These are phyloP conservation scores for Archips xylosteana DNA, from an alignment of 2,888 invertebrate genomes.

Conservation along the genomic window DNA sequence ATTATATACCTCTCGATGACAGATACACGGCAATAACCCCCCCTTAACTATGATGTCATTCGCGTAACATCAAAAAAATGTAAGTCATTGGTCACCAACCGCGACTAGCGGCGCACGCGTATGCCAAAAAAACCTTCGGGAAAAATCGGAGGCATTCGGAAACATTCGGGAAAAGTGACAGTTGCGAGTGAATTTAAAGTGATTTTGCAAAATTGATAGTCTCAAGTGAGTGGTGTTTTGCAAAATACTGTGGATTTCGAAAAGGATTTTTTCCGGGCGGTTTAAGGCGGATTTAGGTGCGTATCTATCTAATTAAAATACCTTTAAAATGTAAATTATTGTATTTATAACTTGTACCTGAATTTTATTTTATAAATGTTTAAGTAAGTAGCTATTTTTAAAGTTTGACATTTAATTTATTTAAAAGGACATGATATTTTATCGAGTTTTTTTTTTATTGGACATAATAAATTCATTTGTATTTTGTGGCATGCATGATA, in stretches of 20 bases:
- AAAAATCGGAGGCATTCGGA: constrained; percentile 1
- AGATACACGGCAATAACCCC: not conserved
- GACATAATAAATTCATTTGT: too few relatives aligned
- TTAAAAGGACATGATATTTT: too few relatives aligned
- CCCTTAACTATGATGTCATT: constrained; percentile 31
- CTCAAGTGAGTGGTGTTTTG: not conserved
- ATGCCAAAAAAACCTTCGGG: constrained; percentile 5
- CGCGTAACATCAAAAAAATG: constrained; percentile 24
- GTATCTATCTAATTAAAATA: not conserved
- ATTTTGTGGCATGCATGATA: too few relatives aligned
- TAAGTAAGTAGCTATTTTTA: too few relatives aligned
- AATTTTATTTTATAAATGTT: too few relatives aligned
- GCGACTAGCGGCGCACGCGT: constrained; percentile 10
- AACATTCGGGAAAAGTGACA: constrained; percentile 14
- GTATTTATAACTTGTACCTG: too few relatives aligned
- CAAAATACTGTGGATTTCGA: not conserved
- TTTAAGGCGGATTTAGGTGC: not conserved
- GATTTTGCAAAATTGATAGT: not conserved
- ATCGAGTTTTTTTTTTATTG: too few relatives aligned
- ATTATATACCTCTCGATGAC: not conserved
- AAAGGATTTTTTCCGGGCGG: not conserved
- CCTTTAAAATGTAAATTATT: too few relatives aligned
- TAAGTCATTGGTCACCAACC: constrained; percentile 33
- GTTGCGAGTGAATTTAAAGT: constrained; percentile 8
- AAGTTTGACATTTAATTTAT: too few relatives aligned